A percentile compares a stretch with the other conserved stretches of the same genome.
These are phyloP conservation scores for Thunnus albacares DNA, from an alignment of 2,797 vertebrate genomes.

Conservation along the genomic window DNA sequence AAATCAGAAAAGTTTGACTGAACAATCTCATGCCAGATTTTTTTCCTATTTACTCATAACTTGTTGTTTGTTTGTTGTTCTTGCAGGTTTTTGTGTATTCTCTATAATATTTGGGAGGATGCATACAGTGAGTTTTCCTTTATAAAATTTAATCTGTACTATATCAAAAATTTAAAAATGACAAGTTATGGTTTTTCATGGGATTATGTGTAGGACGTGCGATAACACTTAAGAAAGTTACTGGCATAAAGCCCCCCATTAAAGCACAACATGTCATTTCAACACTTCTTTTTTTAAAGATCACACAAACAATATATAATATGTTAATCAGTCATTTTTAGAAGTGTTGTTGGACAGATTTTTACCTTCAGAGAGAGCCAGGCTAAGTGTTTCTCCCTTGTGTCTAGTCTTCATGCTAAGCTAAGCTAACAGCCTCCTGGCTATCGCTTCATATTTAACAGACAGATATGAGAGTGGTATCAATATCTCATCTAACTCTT, in stretches of 20 bases:
- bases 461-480: neutral
- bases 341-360: neutral
- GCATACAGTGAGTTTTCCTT: neutral
- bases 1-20: slow-evolving; percentile 52
- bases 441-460: neutral
- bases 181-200: neutral
- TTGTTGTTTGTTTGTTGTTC: slow-evolving; percentile 28
- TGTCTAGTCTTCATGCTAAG: slow-evolving; percentile 5
- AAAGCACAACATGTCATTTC: neutral
- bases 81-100: slow-evolving; percentile 15
- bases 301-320: neutral
- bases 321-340: neutral
- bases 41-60: neutral
- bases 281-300: neutral
- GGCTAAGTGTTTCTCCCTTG: neutral
- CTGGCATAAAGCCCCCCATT: neutral
- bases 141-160: neutral
- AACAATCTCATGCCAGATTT: slow-evolving; percentile 57
- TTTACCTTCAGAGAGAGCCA: neutral
- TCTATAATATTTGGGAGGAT: slow-evolving; percentile 7
- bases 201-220: neutral
- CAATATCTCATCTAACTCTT: slow-evolving; percentile 2
- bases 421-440: neutral
- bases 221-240: neutral
- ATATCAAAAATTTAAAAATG: neutral